Conservation (phyloP, 2,888 invertebrate genomes). For the Eristalis arbustorum region DNA sequence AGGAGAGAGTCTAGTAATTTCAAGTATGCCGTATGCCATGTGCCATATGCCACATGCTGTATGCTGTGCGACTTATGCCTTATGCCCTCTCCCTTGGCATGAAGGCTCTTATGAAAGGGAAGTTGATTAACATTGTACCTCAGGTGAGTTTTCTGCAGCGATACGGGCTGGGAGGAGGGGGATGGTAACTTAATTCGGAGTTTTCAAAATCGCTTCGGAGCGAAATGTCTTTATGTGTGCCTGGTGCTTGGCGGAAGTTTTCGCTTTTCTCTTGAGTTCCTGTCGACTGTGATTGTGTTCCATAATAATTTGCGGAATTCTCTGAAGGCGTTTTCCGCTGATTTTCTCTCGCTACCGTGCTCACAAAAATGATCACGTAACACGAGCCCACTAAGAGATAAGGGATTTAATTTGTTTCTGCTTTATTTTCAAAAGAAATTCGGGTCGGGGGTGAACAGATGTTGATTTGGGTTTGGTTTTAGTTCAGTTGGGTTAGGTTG, state of each 20-base stretch:
- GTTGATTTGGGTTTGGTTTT: neutral
- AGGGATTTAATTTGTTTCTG: neutral
- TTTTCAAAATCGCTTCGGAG: neutral
- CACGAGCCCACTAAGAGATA: neutral
- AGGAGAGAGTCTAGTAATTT: neutral
- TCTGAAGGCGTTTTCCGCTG: neutral
- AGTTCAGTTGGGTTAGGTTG: no score
- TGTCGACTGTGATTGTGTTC: neutral
- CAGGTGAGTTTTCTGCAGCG: neutral
- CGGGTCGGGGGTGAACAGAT: neutral
- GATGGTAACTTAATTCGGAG: neutral
- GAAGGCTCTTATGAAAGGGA: neutral
- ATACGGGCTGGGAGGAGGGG: neutral
- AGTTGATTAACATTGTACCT: neutral
- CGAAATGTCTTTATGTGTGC: no score
- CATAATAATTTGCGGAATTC: neutral
- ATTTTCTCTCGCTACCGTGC: neutral
- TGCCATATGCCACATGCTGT: neutral
- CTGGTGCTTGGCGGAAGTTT: neutral
- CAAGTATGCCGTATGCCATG: neutral
- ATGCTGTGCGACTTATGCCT: neutral
- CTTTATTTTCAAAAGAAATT: neutral
- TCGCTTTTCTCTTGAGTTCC: neutral
- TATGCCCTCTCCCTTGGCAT: neutral
- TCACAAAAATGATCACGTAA: neutral